These are phyloP conservation scores for Oncorhynchus gorbuscha DNA, from an alignment of 2,113 vertebrate species.

Conservation along the genomic window DNA sequence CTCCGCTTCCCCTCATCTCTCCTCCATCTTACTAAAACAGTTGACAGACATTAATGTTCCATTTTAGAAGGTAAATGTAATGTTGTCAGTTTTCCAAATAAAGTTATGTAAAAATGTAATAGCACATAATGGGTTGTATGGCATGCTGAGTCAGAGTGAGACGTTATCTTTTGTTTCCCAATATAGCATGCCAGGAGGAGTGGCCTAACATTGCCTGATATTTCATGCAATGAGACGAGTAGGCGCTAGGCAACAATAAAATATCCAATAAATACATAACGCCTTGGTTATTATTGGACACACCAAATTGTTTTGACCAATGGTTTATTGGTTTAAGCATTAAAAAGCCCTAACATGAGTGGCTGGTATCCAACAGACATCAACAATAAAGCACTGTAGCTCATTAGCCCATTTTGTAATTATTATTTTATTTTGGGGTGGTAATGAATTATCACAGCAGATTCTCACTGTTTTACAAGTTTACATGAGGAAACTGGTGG, in stretches of 20 bases:
- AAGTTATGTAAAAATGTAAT: constrained; percentile 49
- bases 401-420: too few species aligned
- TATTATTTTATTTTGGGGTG: too few species aligned
- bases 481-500: too few species aligned
- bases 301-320: neutral
- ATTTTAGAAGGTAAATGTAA: constrained; percentile 54
- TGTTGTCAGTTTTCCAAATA: constrained; percentile 49
- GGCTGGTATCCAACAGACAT: too few species aligned
- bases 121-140: constrained; percentile 47
- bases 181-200: neutral
- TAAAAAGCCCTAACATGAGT: neutral
- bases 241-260: neutral
- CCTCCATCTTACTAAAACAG: constrained; percentile 44
- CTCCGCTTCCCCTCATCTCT: constrained; percentile 7
- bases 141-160: constrained; percentile 51
- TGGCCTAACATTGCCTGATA: neutral
- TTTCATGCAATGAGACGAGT: neutral
- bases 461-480: too few species aligned
- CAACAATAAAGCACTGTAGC: too few species aligned
- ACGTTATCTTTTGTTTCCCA: constrained; percentile 35
- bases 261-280: neutral
- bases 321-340: neutral
- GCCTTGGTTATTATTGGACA: too few species aligned
- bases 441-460: too few species aligned
- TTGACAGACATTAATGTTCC: constrained; percentile 48